Evolutionary conservation across 2,797 vertebrate genomes (phyloP), one percentile per base, ranked within the genome.

Genomic region (Botia almorhae): DNA sequence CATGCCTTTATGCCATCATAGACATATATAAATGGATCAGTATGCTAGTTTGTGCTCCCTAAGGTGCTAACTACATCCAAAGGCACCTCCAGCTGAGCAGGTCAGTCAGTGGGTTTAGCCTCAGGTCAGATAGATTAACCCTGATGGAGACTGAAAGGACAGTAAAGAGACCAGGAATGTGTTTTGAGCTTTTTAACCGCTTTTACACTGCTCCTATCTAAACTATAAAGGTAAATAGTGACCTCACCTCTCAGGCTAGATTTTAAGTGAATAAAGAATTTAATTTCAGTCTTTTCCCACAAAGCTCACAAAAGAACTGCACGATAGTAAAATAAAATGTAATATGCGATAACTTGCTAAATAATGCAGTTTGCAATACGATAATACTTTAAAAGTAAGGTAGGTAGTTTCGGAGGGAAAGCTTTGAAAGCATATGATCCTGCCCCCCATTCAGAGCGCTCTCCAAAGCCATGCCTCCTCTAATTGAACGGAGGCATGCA

Each of bases 61-160:
- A 14, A 21, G 51, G n/a, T 72, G 26, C 48, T 56, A 11, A 19
- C 29, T 39, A 39, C 5, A 64, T 43, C 33, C 69, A 61, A 60
- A 50, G 50, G 16, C 65, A 36, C 53, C 21, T 78, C 56, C 39
- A 63, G 61, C 13, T 19, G 61, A 58, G 23, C 61, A 63, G 69
- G 17, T 65, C 69, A 33, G 53, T 53, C 7, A 21, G 55, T 21
- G 63, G 74, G 67, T 77, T 79, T 82, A 70, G 61, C 69, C 50
- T 74, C 1, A 19, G 53, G 69, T 19, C 19, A 51, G 60, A 21
- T 56, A 61, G 58, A 80, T 72, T 78, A 72, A 19, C 19, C 21
- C 16, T 23, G 60, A 64, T 39, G n/a, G 67, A 69, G 39, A 75
- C 11, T 29, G 39, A 74, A 46, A 74, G 61, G 12, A 21, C 58